Conservation (phyloP, 2,888 invertebrate genomes). For the Drosophila meridionalis region DNA sequence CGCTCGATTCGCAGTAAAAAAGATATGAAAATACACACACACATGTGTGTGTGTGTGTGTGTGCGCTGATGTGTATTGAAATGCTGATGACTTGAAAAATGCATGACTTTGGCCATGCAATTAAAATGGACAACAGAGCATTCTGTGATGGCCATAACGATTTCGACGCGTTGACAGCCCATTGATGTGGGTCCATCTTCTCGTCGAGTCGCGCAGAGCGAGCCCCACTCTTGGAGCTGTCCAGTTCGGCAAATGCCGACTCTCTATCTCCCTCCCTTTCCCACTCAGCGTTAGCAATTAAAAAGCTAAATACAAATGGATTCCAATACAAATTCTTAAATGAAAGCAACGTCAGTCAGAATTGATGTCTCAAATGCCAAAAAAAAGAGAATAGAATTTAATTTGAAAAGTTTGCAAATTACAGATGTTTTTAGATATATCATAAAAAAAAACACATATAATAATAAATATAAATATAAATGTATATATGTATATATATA, state of each 20-base stretch:
- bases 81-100: conserved; percentile 40
- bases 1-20: conserved; percentile 1
- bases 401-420: conserved; percentile 5
- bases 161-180: conserved; percentile 38
- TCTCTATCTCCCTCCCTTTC: not conserved
- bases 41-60: not conserved
- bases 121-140: conserved; percentile 46
- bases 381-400: conserved; percentile 3
- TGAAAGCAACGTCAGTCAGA: conserved; percentile 21
- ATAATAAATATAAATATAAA: too few relatives aligned
- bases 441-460: not conserved
- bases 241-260: conserved; percentile 2
- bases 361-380: conserved; percentile 9
- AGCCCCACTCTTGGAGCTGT: conserved; percentile 7
- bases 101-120: conserved; percentile 48
- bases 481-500: not conserved
- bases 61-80: conserved; percentile 22
- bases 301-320: conserved; percentile 28
- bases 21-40: not conserved
- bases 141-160: conserved; percentile 34
- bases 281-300: conserved; percentile 14
- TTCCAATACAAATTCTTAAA: conserved; percentile 15
- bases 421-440: too few relatives aligned
- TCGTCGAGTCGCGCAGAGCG: not conserved
- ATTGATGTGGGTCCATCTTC: conserved; percentile 43